Evolutionary conservation across 92 coral and sea anemone species (phyloP).

Genomic region (Porites divaricata): DNA sequence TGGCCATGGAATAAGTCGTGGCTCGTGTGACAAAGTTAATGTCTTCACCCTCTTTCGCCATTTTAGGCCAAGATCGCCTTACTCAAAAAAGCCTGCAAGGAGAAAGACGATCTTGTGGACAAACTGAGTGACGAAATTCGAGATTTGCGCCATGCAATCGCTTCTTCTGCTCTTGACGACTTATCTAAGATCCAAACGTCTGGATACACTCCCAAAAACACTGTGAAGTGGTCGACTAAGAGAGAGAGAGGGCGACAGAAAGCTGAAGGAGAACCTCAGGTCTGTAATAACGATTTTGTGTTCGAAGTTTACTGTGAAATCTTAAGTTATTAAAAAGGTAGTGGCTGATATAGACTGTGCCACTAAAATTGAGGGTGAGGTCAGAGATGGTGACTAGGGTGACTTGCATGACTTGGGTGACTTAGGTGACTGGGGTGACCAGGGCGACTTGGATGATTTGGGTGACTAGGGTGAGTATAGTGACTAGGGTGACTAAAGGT

Average conservation of each 20-base stretch:
- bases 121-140: conserved; percentile 85
- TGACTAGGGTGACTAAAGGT: too few relatives aligned
- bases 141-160: conserved; percentile 92
- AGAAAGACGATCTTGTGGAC: conserved; percentile 90
- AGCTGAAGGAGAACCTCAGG: conserved; percentile 31
- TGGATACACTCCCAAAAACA: conserved; percentile 85
- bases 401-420: too few relatives aligned
- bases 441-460: too few relatives aligned
- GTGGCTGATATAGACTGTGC: too few relatives aligned
- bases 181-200: conserved; percentile 83
- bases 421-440: too few relatives aligned
- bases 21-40: too few relatives aligned
- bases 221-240: conserved; percentile 72
- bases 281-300: conserved; percentile 3
- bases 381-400: too few relatives aligned
- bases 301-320: background rate
- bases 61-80: conserved; percentile 89
- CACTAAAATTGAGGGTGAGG: too few relatives aligned
- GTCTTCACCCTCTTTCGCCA: background rate
- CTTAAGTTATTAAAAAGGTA: too few relatives aligned
- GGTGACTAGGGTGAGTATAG: too few relatives aligned
- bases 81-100: conserved; percentile 94
- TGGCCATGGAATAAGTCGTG: too few relatives aligned
- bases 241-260: conserved; percentile 46
- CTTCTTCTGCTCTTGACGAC: conserved; percentile 93